Base-by-base conservation (phyloP, 2,888 invertebrate species). In the Scaptodrosophila latifasciaeformis region DNA sequence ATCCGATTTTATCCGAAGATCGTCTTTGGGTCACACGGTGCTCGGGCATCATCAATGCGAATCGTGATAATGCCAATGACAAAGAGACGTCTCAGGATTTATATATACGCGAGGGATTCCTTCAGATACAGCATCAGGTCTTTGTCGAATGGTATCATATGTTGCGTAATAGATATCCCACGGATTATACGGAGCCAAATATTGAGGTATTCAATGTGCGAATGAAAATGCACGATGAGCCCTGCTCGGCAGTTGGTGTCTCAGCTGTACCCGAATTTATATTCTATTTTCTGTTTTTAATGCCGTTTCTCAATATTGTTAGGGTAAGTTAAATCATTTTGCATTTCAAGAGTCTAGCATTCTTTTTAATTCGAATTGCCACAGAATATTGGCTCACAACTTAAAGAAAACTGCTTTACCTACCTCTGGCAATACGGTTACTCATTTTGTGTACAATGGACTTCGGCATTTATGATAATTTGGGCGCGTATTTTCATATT, bases 21-120 rank as follows among this genome's bases (percentile, higher is more conserved):
- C 63, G 71, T 15, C 53, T 82, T 6, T 83, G 83, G 83, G 27
- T 76, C 19, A 83, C 82, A 12, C 79, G 84, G 12, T 84, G 84
- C 30, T 65, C 65, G 1, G 81, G 80, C 3, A 51, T 62, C 2
- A 43, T 81, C 2, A 34, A 44, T n/a, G 3, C 51, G 10, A 58
- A 53, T 1, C 51, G 54, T 2, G 68, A 70, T 3, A 58, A 65
- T 46, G 51, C 44, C 2, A 29, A 49, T 1, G 56, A 65, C 30
- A 2, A 44, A 0, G 17, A 62, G 2, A 30, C 19, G 0, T 31
- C 65, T 12, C 66, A 62, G 37, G 83, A 84, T 54, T 63, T 82
- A n/a, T 83, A 83, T 42, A 64, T 78, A 34, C 70, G 75, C 1
- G 83, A 83, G 43, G 84, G 84, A 0, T 83, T 83, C 39, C 63